Conservation (phyloP, 2,797 vertebrate genomes). For the Malurus leucopterus region DNA sequence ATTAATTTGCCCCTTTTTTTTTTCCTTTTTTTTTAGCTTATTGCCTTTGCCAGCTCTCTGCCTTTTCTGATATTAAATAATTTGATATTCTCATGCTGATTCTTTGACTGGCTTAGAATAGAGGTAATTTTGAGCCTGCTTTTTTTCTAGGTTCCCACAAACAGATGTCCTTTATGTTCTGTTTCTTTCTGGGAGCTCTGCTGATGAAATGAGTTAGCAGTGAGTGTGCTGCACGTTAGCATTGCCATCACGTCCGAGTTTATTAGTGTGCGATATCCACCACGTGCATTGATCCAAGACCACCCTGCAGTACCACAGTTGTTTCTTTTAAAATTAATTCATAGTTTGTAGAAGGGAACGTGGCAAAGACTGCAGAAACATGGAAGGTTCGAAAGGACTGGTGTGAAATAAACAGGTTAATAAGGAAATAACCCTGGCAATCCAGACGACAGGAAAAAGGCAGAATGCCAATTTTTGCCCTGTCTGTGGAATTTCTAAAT, state of each 20-base stretch:
- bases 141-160: background rate
- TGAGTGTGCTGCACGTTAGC: background rate
- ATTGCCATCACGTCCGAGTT: background rate
- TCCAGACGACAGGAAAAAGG: background rate
- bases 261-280: background rate
- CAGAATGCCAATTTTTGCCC: background rate
- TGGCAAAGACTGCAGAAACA: background rate
- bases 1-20: background rate
- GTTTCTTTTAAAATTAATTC: background rate
- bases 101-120: background rate
- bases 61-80: background rate
- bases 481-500: background rate
- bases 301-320: background rate
- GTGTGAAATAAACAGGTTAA: background rate
- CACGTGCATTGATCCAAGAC: background rate
- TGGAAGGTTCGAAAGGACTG: background rate
- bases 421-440: background rate
- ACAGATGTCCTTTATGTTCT: background rate
- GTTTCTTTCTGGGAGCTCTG: background rate
- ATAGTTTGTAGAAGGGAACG: background rate
- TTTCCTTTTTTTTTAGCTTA: background rate
- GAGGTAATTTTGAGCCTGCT: background rate
- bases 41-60: background rate
- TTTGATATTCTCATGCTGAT: background rate
- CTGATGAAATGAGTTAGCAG: background rate